Percentiles rank a stretch among this genome's conserved stretches.
Evolutionary conservation across 2,888 invertebrate species (phyloP).

Genomic region (Gnatocerus cornutus): DNA sequence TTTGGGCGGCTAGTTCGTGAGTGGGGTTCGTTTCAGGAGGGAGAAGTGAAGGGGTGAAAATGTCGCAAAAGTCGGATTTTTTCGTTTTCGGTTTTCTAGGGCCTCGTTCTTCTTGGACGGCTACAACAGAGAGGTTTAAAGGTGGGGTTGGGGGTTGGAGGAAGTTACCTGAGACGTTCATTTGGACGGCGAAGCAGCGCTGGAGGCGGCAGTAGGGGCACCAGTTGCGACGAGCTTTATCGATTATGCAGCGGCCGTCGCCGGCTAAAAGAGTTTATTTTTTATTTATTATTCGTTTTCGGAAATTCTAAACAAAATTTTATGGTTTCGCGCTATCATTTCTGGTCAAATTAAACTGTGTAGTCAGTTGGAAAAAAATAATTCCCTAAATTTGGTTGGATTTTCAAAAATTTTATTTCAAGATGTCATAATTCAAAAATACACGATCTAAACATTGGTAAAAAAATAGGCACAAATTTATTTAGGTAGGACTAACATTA

Average conservation of each 20-base stretch:
- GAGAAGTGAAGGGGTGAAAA: background rate
- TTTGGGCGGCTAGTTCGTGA: slow-evolving; percentile 76
- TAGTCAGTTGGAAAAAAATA: too few relatives aligned
- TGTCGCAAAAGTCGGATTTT: slow-evolving; percentile 18
- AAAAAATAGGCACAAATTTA: too few relatives aligned
- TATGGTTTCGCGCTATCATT: too few relatives aligned
- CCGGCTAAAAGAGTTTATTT: slow-evolving; percentile 76
- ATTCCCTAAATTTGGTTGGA: too few relatives aligned
- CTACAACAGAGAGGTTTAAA: slow-evolving; percentile 68
- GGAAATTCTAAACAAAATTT: too few relatives aligned
- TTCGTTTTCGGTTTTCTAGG: slow-evolving; percentile 75
- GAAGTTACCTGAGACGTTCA: slow-evolving; percentile 83
- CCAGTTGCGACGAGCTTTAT: slow-evolving; percentile 90
- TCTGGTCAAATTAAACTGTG: too few relatives aligned
- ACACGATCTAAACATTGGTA: too few relatives aligned
- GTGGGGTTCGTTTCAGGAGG: slow-evolving; percentile 61
- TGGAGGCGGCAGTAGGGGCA: slow-evolving; percentile 88
- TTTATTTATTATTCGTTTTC: too few relatives aligned
- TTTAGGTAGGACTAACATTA: too few relatives aligned
- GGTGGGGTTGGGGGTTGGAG: background rate
- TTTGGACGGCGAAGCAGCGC: slow-evolving; percentile 83
- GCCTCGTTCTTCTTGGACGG: slow-evolving; percentile 89
- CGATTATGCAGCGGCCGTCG: slow-evolving; percentile 82
- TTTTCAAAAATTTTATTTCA: too few relatives aligned
- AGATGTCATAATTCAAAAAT: too few relatives aligned